Evolutionary conservation across 2,113 vertebrate species (phyloP).

Genomic region (Micromys minutus): DNA sequence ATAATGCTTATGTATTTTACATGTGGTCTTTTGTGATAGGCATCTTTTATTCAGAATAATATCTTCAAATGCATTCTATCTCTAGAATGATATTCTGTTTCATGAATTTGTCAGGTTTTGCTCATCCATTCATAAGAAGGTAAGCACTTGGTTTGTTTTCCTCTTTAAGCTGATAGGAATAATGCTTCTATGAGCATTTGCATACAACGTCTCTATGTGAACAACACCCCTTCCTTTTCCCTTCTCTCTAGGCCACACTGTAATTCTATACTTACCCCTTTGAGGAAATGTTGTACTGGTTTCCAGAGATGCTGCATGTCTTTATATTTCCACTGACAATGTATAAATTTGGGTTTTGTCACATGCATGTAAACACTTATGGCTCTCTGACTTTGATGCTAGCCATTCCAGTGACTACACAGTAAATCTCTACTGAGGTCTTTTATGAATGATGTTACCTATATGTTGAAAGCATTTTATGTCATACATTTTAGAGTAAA

Average conservation of each 20-base stretch:
- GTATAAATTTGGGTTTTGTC: neutral
- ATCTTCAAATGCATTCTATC: constrained; percentile 20
- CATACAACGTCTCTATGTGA: neutral
- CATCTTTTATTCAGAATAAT: constrained; percentile 15
- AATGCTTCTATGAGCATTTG: neutral
- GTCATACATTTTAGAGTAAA: neutral
- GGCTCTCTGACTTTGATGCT: neutral
- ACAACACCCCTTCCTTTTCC: constrained; percentile 21
- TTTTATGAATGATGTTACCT: neutral
- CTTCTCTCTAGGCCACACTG: neutral
- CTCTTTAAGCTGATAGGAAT: neutral
- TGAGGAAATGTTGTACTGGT: constrained; percentile 2
- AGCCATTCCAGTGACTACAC: neutral
- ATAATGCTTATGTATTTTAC: neutral
- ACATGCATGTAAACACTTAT: neutral
- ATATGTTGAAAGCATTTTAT: neutral
- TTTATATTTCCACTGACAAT: neutral
- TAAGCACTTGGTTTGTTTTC: constrained; percentile 15
- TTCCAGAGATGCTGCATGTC: neutral
- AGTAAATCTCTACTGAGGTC: neutral
- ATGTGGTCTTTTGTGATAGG: neutral
- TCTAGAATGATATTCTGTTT: neutral
- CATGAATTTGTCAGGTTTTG: neutral
- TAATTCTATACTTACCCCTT: constrained; percentile 21
- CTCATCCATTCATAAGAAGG: neutral